A percentile compares a stretch with the other conserved stretches of the same genome.
These are phyloP conservation scores for Ceratosolen fusciceps DNA, from an alignment of 1,140 invertebrate species.

Conservation along the genomic window DNA sequence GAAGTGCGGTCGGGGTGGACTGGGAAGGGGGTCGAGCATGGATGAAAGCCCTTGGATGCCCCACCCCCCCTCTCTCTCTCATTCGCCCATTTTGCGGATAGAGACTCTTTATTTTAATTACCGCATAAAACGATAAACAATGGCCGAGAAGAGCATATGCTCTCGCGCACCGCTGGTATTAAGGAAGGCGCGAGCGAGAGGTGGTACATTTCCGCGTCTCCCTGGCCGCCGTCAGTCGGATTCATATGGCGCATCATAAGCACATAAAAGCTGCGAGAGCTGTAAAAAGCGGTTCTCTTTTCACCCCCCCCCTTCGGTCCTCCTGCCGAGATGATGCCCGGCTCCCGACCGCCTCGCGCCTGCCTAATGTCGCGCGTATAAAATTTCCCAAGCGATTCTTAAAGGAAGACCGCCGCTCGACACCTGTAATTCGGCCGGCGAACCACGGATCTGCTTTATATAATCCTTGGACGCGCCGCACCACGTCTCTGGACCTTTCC, in stretches of 20 bases:
- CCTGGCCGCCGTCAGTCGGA: constrained; percentile 59
- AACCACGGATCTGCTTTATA: no score
- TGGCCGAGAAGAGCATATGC: constrained; percentile 51
- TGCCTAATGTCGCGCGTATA: constrained; percentile 1
- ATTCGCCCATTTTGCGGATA: constrained; percentile 49
- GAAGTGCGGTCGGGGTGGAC: background rate
- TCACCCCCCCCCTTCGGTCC: background rate
- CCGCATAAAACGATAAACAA: constrained; percentile 63
- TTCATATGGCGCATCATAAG: constrained; percentile 60
- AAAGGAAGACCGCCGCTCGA: background rate
- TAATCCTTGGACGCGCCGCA: no score
- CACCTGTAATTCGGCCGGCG: background rate
- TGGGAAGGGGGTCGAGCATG: background rate
- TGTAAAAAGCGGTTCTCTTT: constrained; percentile 38
- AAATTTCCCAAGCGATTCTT: background rate
- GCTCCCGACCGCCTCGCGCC: background rate
- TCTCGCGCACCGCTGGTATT: background rate
- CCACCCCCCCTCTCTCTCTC: background rate
- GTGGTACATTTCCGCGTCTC: constrained; percentile 23
- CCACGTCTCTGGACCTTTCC: background rate
- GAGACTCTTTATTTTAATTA: constrained; percentile 65
- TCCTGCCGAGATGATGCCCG: no score
- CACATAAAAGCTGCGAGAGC: constrained; percentile 53
- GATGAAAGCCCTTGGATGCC: constrained; percentile 32
- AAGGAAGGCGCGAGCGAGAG: background rate